Conservation (phyloP, 1,140 invertebrate species). For the Pinna nobilis region DNA sequence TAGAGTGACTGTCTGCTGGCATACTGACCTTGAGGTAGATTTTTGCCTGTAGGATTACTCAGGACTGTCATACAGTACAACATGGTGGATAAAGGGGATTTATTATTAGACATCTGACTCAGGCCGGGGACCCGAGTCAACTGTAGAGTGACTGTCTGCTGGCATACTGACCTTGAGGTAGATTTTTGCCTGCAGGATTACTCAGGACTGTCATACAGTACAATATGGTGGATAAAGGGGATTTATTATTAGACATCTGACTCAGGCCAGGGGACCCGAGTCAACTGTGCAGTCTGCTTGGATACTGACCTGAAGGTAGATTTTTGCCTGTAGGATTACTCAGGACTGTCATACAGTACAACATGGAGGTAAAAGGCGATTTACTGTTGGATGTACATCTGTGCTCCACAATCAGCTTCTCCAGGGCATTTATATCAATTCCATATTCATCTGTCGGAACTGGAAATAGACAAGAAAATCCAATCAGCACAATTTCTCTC, state of each 20-base stretch:
- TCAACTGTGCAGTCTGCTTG: too few relatives aligned
- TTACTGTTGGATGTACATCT: slow-evolving; percentile 63
- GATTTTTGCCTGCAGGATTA: slow-evolving; percentile 79
- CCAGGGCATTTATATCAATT: slow-evolving; percentile 77
- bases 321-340: slow-evolving; percentile 80
- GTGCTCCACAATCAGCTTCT: slow-evolving; percentile 62
- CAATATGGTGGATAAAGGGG: slow-evolving; percentile 79
- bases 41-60: slow-evolving; percentile 80
- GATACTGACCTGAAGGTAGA: slow-evolving; percentile 64
- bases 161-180: slow-evolving; percentile 59
- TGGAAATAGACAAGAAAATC: slow-evolving; percentile 45
- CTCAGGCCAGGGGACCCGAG: too few relatives aligned
- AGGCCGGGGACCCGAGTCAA: neutral
- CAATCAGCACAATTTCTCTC: too few relatives aligned
- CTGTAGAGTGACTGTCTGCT: too few relatives aligned
- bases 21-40: slow-evolving; percentile 64
- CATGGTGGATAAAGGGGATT: slow-evolving; percentile 78
- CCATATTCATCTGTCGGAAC: slow-evolving; percentile 78
- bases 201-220: slow-evolving; percentile 82
- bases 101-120: slow-evolving; percentile 61
- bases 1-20: too few relatives aligned
- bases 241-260: slow-evolving; percentile 66
- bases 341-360: slow-evolving; percentile 81
- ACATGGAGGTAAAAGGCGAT: slow-evolving; percentile 78
- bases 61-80: slow-evolving; percentile 81